Evolutionary conservation across 2,113 vertebrate species (phyloP).

Genomic region (Geococcyx californianus): DNA sequence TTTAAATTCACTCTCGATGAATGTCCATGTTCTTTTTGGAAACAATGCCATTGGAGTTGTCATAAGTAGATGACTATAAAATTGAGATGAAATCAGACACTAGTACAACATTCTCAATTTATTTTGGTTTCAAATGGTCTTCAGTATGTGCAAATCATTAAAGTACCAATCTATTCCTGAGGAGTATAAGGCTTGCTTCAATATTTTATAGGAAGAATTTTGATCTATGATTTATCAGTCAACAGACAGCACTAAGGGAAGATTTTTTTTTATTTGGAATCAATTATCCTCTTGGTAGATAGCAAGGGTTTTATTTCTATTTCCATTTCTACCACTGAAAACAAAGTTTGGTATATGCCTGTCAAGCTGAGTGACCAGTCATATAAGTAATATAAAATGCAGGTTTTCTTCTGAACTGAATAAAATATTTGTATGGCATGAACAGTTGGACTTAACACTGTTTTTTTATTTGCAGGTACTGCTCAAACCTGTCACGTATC

Average conservation of each 20-base stretch:
- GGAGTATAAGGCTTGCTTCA: conserved; percentile 60
- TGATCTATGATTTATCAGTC: conserved; percentile 79
- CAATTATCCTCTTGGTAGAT: conserved; percentile 54
- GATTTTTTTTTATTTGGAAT: conserved; percentile 57
- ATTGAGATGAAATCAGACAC: conserved; percentile 44
- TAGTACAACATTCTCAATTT: conserved; percentile 40
- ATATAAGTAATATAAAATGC: conserved; percentile 10
- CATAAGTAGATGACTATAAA: conserved; percentile 37
- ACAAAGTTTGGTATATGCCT: not conserved
- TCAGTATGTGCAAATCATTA: conserved; percentile 69
- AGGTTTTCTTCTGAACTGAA: conserved; percentile 21
- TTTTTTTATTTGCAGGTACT: not conserved
- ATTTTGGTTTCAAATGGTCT: conserved; percentile 65
- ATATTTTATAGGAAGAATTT: conserved; percentile 76
- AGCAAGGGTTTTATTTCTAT: not conserved
- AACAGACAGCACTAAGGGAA: conserved; percentile 58
- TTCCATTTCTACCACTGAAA: conserved; percentile 13
- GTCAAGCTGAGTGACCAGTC: conserved; percentile 55
- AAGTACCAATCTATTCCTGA: conserved; percentile 37
- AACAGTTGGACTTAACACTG: not conserved
- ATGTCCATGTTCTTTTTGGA: not conserved
- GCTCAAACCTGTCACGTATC: not conserved
- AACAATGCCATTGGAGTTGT: not conserved
- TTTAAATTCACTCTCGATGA: not conserved
- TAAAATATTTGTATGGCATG: not conserved